A percentile compares a stretch with the other conserved stretches of the same genome.
These are phyloP conservation scores for Morone saxatilis DNA, from an alignment of 2,113 vertebrate genomes.

Conservation along the genomic window DNA sequence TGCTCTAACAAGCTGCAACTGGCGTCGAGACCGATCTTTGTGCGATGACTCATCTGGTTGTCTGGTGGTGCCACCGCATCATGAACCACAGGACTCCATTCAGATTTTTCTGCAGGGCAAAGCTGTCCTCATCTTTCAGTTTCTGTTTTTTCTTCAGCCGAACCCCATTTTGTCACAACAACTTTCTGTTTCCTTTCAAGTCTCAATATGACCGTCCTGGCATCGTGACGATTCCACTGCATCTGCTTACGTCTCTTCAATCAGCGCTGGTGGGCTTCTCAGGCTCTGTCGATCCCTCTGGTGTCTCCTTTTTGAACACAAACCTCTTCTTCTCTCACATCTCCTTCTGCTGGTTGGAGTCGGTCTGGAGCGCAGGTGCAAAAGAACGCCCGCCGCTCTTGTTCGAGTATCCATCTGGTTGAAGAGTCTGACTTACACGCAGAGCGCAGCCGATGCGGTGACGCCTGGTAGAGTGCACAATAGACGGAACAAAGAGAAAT, in stretches of 20 bases:
- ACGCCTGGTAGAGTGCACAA: too few relatives aligned
- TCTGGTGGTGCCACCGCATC: constrained; percentile 30
- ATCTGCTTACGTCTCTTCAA: constrained; percentile 47
- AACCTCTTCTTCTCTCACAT: constrained; percentile 58
- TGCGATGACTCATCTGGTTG: constrained; percentile 59
- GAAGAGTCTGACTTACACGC: too few relatives aligned
- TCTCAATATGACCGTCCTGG: constrained; percentile 14
- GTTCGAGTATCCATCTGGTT: constrained; percentile 80
- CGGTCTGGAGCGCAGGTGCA: too few relatives aligned
- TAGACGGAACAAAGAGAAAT: too few relatives aligned
- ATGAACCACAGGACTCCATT: constrained; percentile 7
- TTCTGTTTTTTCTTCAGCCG: too few relatives aligned
- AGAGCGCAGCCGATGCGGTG: too few relatives aligned
- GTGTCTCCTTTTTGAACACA: constrained; percentile 45
- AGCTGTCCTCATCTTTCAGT: constrained; percentile 8
- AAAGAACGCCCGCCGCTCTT: constrained; percentile 60
- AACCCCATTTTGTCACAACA: constrained; percentile 41
- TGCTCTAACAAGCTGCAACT: constrained; percentile 21
- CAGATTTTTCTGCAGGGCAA: constrained; percentile 26
- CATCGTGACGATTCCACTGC: constrained; percentile 49
- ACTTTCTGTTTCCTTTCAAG: constrained; percentile 20
- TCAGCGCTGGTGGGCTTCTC: constrained; percentile 67
- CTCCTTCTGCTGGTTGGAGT: constrained; percentile 64
- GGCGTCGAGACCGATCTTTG: constrained; percentile 62
- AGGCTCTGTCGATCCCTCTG: constrained; percentile 51